phyloP scores from a whole-genome alignment of 23 tunicate species.

The Halocynthia roretzi region DNA sequence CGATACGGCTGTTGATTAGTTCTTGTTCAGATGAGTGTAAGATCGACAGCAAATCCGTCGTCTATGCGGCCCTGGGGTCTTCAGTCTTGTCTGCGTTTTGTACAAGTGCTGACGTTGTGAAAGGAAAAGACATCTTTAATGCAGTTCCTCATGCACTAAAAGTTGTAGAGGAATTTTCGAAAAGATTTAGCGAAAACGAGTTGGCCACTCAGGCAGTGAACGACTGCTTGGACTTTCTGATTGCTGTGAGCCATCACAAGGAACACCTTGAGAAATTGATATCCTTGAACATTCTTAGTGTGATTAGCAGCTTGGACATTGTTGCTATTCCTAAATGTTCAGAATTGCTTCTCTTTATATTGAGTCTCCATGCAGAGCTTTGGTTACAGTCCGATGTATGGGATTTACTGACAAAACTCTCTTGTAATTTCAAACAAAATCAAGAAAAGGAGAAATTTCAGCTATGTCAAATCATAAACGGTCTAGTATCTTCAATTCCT shows the following conservation, averaged over 20 bases:
- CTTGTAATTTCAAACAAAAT: conserved; percentile 7
- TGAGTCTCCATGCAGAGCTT: too few species aligned
- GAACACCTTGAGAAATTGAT: not conserved
- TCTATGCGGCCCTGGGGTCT: conserved; percentile 19
- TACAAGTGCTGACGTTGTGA: conserved; percentile 10
- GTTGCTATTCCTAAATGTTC: too few species aligned
- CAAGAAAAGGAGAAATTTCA: conserved; percentile 28
- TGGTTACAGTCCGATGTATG: too few species aligned
- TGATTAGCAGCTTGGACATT: too few species aligned
- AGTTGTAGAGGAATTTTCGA: conserved; percentile 5
- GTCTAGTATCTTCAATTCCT: too few species aligned
- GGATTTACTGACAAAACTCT: conserved; percentile 5
- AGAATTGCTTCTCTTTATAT: too few species aligned
- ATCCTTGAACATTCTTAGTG: too few species aligned
- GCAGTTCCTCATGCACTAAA: conserved; percentile 29
- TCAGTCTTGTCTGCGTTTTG: conserved; percentile 48
- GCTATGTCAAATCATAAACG: not conserved
- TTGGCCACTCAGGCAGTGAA: not conserved
- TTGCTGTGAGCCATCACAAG: conserved; percentile 13
- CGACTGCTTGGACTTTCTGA: conserved; percentile 43
- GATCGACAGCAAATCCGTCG: not conserved
- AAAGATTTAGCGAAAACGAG: not conserved
- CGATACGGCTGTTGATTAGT: conserved; percentile 28
- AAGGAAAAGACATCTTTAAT: conserved; percentile 13
- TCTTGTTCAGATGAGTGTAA: conserved; percentile 15